A percentile compares a stretch with the other conserved stretches of the same genome.
Evolutionary conservation across 2,888 invertebrate species (phyloP).

Genomic region (Mesorhabditis sp.): DNA sequence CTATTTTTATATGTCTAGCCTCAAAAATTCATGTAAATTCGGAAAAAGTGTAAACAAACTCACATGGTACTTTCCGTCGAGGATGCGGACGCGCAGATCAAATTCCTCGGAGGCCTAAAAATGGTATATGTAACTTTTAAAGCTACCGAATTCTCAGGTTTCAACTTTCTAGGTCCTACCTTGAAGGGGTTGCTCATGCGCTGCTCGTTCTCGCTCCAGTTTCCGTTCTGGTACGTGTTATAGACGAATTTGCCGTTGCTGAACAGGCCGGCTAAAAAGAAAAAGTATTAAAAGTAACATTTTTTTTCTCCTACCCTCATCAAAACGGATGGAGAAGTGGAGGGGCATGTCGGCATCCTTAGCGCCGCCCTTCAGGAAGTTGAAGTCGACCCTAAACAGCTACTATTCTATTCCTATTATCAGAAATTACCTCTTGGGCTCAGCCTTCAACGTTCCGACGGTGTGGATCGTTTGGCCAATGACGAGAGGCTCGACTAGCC

Average conservation of each 20-base stretch:
- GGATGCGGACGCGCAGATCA: conserved; percentile 53
- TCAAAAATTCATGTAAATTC: too few relatives aligned
- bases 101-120: conserved; percentile 32
- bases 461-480: conserved; percentile 56
- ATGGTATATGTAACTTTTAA: conserved; percentile 12
- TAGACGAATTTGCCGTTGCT: conserved; percentile 52
- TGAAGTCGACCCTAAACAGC: conserved; percentile 50
- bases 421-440: conserved; percentile 41
- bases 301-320: conserved; percentile 35
- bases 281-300: background rate
- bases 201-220: conserved; percentile 55
- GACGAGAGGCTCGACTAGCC: conserved; percentile 52
- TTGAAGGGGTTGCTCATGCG: conserved; percentile 53
- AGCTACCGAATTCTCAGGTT: background rate
- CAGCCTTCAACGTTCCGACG: conserved; percentile 48
- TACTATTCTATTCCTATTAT: background rate
- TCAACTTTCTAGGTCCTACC: conserved; percentile 22
- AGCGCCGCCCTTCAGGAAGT: conserved; percentile 54
- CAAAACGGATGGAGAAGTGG: conserved; percentile 56
- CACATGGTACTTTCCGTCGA: conserved; percentile 50
- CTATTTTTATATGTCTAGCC: too few relatives aligned
- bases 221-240: conserved; percentile 50
- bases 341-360: conserved; percentile 54
- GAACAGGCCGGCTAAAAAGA: conserved; percentile 13
- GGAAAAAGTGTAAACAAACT: background rate